Conservation (phyloP, 1,140 invertebrate species). For the Leptinotarsa undecemlineata region DNA sequence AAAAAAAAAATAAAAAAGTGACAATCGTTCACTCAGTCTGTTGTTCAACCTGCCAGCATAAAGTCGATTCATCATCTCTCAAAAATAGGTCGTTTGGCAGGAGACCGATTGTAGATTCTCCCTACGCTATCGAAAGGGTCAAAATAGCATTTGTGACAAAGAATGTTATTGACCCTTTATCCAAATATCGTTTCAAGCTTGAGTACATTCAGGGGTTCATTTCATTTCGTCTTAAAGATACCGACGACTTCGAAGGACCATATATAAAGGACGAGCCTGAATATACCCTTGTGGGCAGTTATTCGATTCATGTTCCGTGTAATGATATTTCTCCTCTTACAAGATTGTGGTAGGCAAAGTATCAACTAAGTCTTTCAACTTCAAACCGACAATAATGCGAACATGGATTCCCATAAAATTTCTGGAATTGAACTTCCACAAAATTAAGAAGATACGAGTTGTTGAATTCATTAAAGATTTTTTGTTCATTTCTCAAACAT, state of each 20-base stretch:
- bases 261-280: not conserved
- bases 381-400: no score
- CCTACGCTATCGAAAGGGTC: not conserved
- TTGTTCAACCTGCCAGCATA: conserved; percentile 15
- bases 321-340: no score
- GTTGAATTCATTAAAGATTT: no score
- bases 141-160: not conserved
- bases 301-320: no score
- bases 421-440: no score
- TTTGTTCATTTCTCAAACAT: no score
- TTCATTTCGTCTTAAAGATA: not conserved
- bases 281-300: no score
- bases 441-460: no score
- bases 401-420: no score
- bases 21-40: conserved; percentile 15
- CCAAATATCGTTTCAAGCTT: not conserved
- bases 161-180: not conserved
- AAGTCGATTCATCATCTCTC: conserved; percentile 6
- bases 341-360: no score
- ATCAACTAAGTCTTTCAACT: no score
- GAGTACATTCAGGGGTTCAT: not conserved
- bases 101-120: conserved; percentile 8
- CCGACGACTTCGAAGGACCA: not conserved
- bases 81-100: conserved; percentile 7
- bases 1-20: not conserved